These are phyloP conservation scores for Parapsyche elsis DNA, from an alignment of 1,140 invertebrate genomes.

Conservation along the genomic window DNA sequence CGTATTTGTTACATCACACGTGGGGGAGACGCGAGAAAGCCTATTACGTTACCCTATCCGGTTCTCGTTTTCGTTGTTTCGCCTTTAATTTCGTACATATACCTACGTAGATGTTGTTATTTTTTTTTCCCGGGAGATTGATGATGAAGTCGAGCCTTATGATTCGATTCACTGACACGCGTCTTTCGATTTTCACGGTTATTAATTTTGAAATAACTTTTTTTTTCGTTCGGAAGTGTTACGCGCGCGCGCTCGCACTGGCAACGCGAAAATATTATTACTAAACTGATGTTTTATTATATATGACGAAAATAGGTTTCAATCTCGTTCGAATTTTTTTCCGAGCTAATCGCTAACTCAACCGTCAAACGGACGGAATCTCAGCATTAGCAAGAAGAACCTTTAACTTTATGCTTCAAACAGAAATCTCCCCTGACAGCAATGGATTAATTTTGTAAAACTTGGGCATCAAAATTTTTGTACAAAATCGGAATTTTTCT, in stretches of 20 bases:
- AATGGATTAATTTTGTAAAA: too few species aligned
- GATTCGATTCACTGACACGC: conserved; percentile 29
- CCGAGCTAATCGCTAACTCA: neutral
- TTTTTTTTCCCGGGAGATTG: conserved; percentile 3
- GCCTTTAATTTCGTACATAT: conserved; percentile 19
- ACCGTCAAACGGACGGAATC: too few species aligned
- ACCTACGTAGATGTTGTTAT: neutral
- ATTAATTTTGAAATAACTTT: conserved; percentile 19
- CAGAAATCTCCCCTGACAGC: too few species aligned
- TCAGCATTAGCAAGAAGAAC: too few species aligned
- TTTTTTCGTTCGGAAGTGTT: neutral
- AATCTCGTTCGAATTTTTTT: neutral
- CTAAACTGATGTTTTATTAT: too few species aligned
- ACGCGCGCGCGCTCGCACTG: neutral
- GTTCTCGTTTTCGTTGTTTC: conserved; percentile 28
- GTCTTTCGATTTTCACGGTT: conserved; percentile 22
- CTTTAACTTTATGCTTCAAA: too few species aligned
- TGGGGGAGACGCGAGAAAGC: conserved; percentile 31
- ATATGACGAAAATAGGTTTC: neutral
- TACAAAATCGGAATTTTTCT: too few species aligned
- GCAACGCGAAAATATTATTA: neutral
- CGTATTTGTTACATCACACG: conserved; percentile 31
- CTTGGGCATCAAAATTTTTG: too few species aligned
- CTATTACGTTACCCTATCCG: conserved; percentile 31
- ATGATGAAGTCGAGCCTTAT: conserved; percentile 20